Base-by-base conservation (phyloP, 2,888 invertebrate species). In the Muscina levida region DNA sequence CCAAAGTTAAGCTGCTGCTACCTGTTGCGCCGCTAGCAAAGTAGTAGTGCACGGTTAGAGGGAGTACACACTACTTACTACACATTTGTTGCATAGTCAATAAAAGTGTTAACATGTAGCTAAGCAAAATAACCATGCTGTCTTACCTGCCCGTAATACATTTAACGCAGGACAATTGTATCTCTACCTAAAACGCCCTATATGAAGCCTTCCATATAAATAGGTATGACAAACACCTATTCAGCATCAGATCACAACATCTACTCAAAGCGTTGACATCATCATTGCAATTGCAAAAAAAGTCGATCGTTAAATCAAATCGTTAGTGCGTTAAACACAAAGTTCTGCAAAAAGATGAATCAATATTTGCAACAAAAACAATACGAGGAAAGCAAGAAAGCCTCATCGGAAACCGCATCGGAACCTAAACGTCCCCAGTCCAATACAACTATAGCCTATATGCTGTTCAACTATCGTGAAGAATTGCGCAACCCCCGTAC, bases 401-500 rank as follows among this genome's bases (percentile, higher is more conserved):
- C 59, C 17, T 22, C 31, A 3, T 31, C 31, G 31, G n/a, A n/a
- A n/a, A n/a, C n/a, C n/a, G 42, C 42, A 19, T 31, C 31, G 1
- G 57, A 31, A 57, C 15, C 57, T 11, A n/a, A 57, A 39, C 59
- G 59, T 19, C 17, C 59, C 1, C 3, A 22, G 1, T 24, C 53
- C 19, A 22, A 19, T 0, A 31, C 48, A 8, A 56, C 51, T 6
- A 75, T 79, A n/a, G 48, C 75, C 2, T 79, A 72, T 24, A 75
- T 44, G 62, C 26, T 79, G 2, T 79, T 75, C 31, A 19, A 53
- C 2, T 68, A 79, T 56, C 72, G 62, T 8, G 62, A 79, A 22
- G 67, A 75, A 31, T 62, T 75, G 56, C 44, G 67, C 10, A 70
- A 70, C 3, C 15, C 37, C 4, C 48, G 46, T 2, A 59, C 44